Base-by-base conservation (phyloP, 2,113 vertebrate genomes). In the Chunga burmeisteri region DNA sequence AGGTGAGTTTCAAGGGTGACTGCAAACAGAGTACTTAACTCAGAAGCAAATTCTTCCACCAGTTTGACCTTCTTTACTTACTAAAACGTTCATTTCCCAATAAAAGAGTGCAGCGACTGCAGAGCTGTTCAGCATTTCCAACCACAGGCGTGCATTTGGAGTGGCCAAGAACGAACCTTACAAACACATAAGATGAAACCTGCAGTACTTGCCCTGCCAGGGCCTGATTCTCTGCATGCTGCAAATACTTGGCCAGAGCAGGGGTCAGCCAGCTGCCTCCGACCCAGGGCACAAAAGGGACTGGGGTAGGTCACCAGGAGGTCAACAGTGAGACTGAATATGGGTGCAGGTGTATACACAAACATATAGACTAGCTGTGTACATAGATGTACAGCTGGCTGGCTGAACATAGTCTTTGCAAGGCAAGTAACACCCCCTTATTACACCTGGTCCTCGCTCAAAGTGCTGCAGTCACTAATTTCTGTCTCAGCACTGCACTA, bases 261-360 rank as follows among this genome's bases (percentile, higher is more conserved):
- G 36, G 52, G 27, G 12, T 10, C 72, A 92, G 66, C 12, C 49
- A 44, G 4, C 11, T 7, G 19, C 29, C 83, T 58, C 65, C 26
- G 38, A 47, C 17, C 40, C 49, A 20, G 12, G 25, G 34, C 70
- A 70, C 16, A 19, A 26, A 27, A 36, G 17, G 25, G 12, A 32
- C 26, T 6, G 11, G 25, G 19, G 2, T 15, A 72, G 44, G 13
- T 68, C 32, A 72, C 38, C 63, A 83, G 58, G 34, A 70, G 23
- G 14, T 23, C 50, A 50, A 38, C 0, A 0, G 68, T 11, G n/a
- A 66, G 65, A n/a, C 55, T 49, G 71, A 62, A 29, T 0, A 6
- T 59, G 90, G 68, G 78, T 65, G n/a, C 62, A 83, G 52, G 27
- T 80, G 17, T n/a, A 38, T 3, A 44, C 1, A n/a, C 0, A 56